phyloP scores from a whole-genome alignment of 2,888 invertebrate species.

The Eulithis testata region DNA sequence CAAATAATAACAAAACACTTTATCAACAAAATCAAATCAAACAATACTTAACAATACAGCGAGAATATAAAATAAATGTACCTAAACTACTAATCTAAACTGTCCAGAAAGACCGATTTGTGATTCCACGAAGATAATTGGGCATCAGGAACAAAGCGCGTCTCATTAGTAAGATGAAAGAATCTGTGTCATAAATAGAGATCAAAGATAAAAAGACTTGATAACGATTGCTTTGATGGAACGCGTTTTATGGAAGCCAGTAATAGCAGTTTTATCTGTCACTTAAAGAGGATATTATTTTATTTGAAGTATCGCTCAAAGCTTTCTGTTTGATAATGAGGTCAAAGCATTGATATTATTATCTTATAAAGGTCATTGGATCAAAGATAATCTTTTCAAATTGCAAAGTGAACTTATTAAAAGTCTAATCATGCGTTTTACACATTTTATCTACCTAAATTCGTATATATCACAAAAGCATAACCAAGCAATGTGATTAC shows the following conservation, averaged over 20 bases:
- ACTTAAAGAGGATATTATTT: constrained; percentile 9
- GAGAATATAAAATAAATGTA: too few species aligned
- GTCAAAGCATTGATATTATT: neutral
- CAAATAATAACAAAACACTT: too few species aligned
- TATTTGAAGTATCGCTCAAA: constrained; percentile 1
- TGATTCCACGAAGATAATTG: constrained; percentile 44
- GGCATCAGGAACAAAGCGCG: constrained; percentile 43
- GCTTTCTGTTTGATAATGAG: neutral
- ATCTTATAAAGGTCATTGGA: too few species aligned
- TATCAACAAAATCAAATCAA: too few species aligned
- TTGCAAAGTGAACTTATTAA: too few species aligned
- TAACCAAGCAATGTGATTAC: constrained; percentile 1
- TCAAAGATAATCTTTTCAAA: too few species aligned
- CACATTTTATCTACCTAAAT: neutral
- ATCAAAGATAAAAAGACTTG: constrained; percentile 37
- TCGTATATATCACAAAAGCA: neutral
- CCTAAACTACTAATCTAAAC: too few species aligned
- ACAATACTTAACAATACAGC: too few species aligned
- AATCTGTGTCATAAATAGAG: constrained; percentile 43
- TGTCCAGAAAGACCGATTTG: too few species aligned
- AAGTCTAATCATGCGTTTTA: neutral
- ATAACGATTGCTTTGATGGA: constrained; percentile 22
- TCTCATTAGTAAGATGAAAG: constrained; percentile 47
- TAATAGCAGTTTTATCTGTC: constrained; percentile 11
- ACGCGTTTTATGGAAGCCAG: constrained; percentile 15